Base-by-base conservation (phyloP, 2,797 vertebrate genomes). In the Momotus momota region DNA sequence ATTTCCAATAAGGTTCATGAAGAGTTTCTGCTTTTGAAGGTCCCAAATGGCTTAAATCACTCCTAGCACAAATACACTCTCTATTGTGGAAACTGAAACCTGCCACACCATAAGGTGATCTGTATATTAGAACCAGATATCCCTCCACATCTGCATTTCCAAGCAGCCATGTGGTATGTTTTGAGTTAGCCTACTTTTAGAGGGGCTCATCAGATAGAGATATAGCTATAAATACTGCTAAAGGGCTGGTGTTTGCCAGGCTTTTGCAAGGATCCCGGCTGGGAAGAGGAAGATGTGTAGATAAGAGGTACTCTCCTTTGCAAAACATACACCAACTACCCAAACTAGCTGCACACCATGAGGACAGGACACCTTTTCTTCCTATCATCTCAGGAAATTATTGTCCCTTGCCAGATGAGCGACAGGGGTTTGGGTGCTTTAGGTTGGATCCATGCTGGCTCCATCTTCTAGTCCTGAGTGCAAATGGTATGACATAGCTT, bases 61-160 rank as follows among this genome's bases (percentile, higher is more conserved):
- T 96, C 87, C 54, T 92, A 96, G 96, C 92, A 86, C 79, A 96
- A 97, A 97, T 93, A 93, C 88, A 94, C 93, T 96, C 96, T 94
- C 96, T 97, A 94, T 97, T 95, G 96, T 96, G 96, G 97, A 97
- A 97, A 97, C 96, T 91, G 91, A 97, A 97, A 97, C 90, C 97
- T 96, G 93, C 94, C 94, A 95, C 95, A 96, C 91, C 94, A 93
- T 94, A 97, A 97, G 96, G 96, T 96, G 95, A 97, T 95, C 95
- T 70, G 61, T 94, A 96, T 94, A 97, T 97, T 97, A 94, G 95
- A 96, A 96, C 92, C 93, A 97, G 96, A 97, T 96, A 97, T 91
- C 72, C 94, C 75, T 81, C 90, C 92, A 88, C 93, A 89, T 96
- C 94, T 95, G 92, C 88, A 96, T 96, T 97, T 97, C 79, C 86